phyloP scores from a whole-genome alignment of 2,797 vertebrate genomes.

The Scyliorhinus canicula region DNA sequence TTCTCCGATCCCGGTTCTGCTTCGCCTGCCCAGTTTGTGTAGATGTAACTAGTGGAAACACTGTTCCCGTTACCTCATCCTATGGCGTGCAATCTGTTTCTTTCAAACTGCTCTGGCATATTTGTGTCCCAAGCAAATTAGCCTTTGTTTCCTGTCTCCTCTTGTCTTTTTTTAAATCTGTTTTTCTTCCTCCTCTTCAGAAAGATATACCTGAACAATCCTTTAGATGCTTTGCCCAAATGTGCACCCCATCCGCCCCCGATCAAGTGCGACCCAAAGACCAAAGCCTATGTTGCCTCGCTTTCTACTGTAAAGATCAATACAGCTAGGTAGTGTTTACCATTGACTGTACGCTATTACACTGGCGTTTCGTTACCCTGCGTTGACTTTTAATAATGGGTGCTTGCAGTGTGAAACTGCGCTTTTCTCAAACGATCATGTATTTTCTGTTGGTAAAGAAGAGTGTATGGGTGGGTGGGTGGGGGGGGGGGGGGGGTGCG shows the following conservation, averaged over 20 bases:
- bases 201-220: constrained; percentile 49
- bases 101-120: constrained; percentile 34
- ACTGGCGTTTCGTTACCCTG: too few relatives aligned
- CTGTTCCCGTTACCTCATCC: accelerated
- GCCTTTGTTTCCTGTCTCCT: constrained; percentile 40
- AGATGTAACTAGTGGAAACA: background rate
- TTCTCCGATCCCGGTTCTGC: background rate
- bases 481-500: too few relatives aligned
- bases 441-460: background rate
- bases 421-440: background rate
- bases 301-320: constrained; percentile 44
- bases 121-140: constrained; percentile 40
- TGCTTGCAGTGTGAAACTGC: background rate
- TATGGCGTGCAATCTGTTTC: background rate
- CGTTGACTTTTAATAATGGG: background rate
- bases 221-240: constrained; percentile 47
- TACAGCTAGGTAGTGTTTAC: constrained; percentile 45
- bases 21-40: background rate
- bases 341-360: background rate
- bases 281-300: constrained; percentile 45
- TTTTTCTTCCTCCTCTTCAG: constrained; percentile 45
- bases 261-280: constrained; percentile 46
- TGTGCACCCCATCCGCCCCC: constrained; percentile 43
- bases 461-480: background rate
- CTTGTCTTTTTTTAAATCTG: constrained; percentile 44